Conservation (phyloP, 2,113 vertebrate genomes). For the Chaetodon trifascialis region DNA sequence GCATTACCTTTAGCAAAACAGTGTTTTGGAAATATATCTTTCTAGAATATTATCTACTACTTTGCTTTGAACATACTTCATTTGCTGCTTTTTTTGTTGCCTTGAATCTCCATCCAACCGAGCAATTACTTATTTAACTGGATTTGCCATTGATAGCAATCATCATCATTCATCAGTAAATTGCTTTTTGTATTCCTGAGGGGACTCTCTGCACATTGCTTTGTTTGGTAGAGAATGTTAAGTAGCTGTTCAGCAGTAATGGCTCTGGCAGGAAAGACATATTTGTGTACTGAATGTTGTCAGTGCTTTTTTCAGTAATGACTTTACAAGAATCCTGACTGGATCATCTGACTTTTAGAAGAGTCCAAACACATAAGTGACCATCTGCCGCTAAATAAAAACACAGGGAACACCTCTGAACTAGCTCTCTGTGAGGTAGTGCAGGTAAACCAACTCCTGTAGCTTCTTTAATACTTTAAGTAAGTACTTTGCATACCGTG, state of each 20-base stretch:
- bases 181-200: not conserved
- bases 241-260: not conserved
- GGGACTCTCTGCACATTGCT: not conserved
- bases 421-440: slow-evolving; percentile 67
- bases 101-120: not conserved
- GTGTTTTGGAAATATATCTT: not conserved
- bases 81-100: not conserved
- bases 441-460: slow-evolving; percentile 34
- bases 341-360: not conserved
- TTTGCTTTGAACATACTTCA: not conserved
- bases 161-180: not conserved
- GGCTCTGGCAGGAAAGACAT: not conserved
- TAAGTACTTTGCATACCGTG: not conserved
- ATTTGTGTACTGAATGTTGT: too few relatives aligned
- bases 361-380: not conserved
- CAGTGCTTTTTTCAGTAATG: not conserved
- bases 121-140: not conserved
- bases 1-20: not conserved
- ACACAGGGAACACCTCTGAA: slow-evolving; percentile 20
- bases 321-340: not conserved
- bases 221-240: not conserved
- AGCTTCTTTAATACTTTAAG: slow-evolving; percentile 33
- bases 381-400: slow-evolving; percentile 17
- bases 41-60: not conserved
- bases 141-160: not conserved